phyloP scores from a whole-genome alignment of 2,888 invertebrate species.

The Ophion obscuratus region DNA sequence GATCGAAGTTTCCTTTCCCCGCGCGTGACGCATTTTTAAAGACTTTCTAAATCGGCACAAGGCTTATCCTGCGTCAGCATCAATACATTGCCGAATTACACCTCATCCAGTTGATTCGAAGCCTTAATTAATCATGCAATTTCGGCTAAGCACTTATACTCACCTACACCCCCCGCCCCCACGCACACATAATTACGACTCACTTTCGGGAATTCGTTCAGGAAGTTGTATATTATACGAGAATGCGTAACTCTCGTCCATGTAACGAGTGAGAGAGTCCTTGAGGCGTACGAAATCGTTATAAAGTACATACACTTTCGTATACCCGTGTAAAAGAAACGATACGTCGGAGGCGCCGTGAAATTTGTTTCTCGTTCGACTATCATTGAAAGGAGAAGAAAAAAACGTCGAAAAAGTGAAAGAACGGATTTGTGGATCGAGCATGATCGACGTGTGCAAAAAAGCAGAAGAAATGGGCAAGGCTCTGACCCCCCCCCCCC shows the following conservation, averaged over 20 bases:
- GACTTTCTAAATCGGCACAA: constrained; percentile 28
- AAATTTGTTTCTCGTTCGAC: constrained; percentile 21
- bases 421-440: not conserved
- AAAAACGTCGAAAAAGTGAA: constrained; percentile 15
- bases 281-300: constrained; percentile 49
- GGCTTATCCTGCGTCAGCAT: not conserved
- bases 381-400: constrained; percentile 17
- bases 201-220: constrained; percentile 17
- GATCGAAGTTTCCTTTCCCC: not conserved
- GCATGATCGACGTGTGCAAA: constrained; percentile 25
- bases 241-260: constrained; percentile 30
- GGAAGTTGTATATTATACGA: constrained; percentile 47
- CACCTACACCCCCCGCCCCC: not conserved
- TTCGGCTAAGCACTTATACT: constrained; percentile 9
- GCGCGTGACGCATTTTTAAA: not conserved
- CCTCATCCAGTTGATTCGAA: constrained; percentile 14
- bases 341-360: constrained; percentile 18
- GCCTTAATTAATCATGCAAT: constrained; percentile 38
- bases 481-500: not conserved
- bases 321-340: constrained; percentile 1
- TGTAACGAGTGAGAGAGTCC: constrained; percentile 38
- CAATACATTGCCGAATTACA: constrained; percentile 25
- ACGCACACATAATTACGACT: constrained; percentile 14
- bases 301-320: constrained; percentile 13
- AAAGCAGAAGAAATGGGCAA: constrained; percentile 43